Evolutionary conservation across 2,113 vertebrate species (phyloP).

Genomic region (Dasypus novemcinctus): DNA sequence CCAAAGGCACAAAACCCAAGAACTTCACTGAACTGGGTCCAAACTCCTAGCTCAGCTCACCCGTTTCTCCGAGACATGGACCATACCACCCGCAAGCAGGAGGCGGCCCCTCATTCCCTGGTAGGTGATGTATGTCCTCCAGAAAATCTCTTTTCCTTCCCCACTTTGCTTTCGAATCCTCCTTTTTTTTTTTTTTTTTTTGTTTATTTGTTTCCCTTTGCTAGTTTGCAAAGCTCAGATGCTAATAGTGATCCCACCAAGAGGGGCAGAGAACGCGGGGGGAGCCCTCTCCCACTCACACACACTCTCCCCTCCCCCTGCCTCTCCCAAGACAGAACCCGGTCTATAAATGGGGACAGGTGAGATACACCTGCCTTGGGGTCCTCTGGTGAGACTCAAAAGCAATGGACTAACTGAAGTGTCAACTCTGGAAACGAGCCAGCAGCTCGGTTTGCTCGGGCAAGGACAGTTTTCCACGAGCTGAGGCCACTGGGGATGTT

Average conservation of each 20-base stretch:
- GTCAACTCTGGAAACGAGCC: conserved; percentile 4
- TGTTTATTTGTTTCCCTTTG: not conserved
- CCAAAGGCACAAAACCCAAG: conserved; percentile 80
- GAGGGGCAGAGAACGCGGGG: not conserved
- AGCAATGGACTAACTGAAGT: not conserved
- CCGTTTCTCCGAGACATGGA: conserved; percentile 39
- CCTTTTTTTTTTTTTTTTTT: not conserved
- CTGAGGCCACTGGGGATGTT: not conserved
- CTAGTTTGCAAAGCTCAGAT: not conserved
- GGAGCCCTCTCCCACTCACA: not conserved
- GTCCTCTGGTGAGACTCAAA: conserved; percentile 17
- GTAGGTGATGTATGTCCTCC: not conserved
- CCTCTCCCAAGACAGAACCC: not conserved
- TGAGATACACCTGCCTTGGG: no score
- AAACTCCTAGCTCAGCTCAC: not conserved
- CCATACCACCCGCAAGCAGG: not conserved
- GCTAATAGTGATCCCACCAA: not conserved
- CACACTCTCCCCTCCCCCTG: fast-evolving
- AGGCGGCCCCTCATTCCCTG: not conserved
- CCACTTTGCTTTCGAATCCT: not conserved
- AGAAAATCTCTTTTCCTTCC: not conserved
- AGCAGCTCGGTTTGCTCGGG: not conserved
- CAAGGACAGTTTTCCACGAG: not conserved
- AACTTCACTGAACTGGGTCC: conserved; percentile 36
- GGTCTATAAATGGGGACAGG: not conserved